Base-by-base conservation (phyloP, 2,113 vertebrate genomes). In the Deroptyus accipitrinus region DNA sequence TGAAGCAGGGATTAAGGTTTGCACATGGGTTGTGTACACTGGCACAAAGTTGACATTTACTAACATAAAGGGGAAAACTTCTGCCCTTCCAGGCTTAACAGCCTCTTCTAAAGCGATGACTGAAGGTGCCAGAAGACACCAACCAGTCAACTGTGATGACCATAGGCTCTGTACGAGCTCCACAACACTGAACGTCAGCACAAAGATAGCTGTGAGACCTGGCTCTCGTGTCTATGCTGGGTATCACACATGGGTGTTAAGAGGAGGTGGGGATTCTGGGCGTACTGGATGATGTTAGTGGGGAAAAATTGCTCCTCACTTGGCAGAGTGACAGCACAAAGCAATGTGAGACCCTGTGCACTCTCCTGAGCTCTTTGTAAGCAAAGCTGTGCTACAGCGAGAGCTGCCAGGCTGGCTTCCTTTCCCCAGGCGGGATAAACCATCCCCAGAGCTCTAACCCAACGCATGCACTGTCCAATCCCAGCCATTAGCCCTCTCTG, bases 21-120 rank as follows among this genome's bases (percentile, higher is more conserved):
- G 10, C 4, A 0, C 0, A 1, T 23, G 54, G 18, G n/a, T 7
- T 48, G 39, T 1, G 1, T 35, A 17, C 27, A 10, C 19, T 0
- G 4, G 37, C 35, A 54, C 24, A 62, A 61, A 75, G 16, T 0
- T 15, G n/a, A 17, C 13, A 23, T 25, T 81, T 51, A 9, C 17
- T 23, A 33, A 14, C 28, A 8, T 18, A 19, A 69, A 59, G 6
- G 13, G 31, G 33, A 54, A 42, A 13, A 5, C 17, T 66, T 77
- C 55, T 73, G 28, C 15, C 24, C 9, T 69, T 63, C 17, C 62
- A 82, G 42, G 70, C 28, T 46, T 70, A 39, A 17, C 1, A 3
- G 7, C 7, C 16, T 57, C 44, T 70, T 30, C 66, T n/a, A 17
- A 76, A 89, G 44, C 0, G 4, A 4, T 37, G 35, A 35, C 17